phyloP scores from a whole-genome alignment of 2,113 vertebrate species.

The Ginglymostoma cirratum region DNA sequence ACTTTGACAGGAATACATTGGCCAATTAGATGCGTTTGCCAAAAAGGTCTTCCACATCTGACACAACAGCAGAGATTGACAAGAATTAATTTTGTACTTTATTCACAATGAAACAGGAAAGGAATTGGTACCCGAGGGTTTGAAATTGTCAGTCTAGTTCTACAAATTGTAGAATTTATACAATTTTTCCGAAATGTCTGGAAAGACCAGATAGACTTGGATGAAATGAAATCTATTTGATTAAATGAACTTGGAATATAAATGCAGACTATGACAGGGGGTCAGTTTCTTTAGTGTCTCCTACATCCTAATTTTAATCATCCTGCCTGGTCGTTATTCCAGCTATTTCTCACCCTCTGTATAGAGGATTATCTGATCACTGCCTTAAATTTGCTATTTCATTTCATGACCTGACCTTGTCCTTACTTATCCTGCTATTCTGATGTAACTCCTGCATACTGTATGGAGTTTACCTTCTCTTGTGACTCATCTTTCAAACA shows the following conservation, averaged over 20 bases:
- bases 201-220: not conserved
- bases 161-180: not conserved
- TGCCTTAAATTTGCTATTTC: not conserved
- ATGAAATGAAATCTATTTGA: not conserved
- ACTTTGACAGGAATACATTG: not conserved
- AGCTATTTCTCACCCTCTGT: not conserved
- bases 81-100: not conserved
- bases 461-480: not conserved
- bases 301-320: not conserved
- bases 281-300: not conserved
- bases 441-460: not conserved
- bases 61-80: not conserved
- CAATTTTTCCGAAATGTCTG: not conserved
- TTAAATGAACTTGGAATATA: not conserved
- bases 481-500: not conserved
- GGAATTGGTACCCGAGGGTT: not conserved
- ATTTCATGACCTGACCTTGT: not conserved
- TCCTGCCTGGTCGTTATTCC: not conserved
- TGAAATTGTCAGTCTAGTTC: not conserved
- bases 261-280: not conserved
- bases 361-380: not conserved
- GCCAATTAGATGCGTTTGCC: not conserved
- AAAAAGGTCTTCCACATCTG: not conserved
- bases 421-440: not conserved
- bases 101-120: not conserved